A percentile compares a stretch with the other conserved stretches of the same genome.
phyloP scores from a whole-genome alignment of 1,140 invertebrate genomes.

The fruit fly (Drosophila melanogaster) region Release_6_plus_ISO1_MT NT_037436.4:18166501-18167000 shows the following conservation, averaged over 20 bases:
- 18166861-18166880: slow-evolving; percentile 40
- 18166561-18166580: neutral
- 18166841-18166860: slow-evolving; percentile 71
- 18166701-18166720: slow-evolving; percentile 29
- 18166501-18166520: slow-evolving; percentile 33
- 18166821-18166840: slow-evolving; percentile 47
- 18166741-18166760: slow-evolving; percentile 16
- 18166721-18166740: slow-evolving; percentile 53
- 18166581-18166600: slow-evolving; percentile 10
- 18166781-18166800: slow-evolving; percentile 16
- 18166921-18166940: slow-evolving; percentile 41
- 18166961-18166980: slow-evolving; percentile 31
- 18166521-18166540: slow-evolving; percentile 20
- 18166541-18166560: slow-evolving; percentile 31
- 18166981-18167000: slow-evolving; percentile 62
- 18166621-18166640: slow-evolving; percentile 17
- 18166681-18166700: slow-evolving; percentile 25
- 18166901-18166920: slow-evolving; percentile 22
- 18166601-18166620: slow-evolving; percentile 32
- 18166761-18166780: slow-evolving; percentile 12
- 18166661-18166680: slow-evolving; percentile 64
- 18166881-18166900: slow-evolving; percentile 71
- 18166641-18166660: slow-evolving; percentile 45
- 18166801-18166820: slow-evolving; percentile 35
- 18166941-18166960: slow-evolving; percentile 50